Percentiles rank a stretch among this genome's conserved stretches.
These are phyloP conservation scores for Ictalurus punctatus DNA, from an alignment of 2,113 vertebrate species.

Conservation along the genomic window DNA sequence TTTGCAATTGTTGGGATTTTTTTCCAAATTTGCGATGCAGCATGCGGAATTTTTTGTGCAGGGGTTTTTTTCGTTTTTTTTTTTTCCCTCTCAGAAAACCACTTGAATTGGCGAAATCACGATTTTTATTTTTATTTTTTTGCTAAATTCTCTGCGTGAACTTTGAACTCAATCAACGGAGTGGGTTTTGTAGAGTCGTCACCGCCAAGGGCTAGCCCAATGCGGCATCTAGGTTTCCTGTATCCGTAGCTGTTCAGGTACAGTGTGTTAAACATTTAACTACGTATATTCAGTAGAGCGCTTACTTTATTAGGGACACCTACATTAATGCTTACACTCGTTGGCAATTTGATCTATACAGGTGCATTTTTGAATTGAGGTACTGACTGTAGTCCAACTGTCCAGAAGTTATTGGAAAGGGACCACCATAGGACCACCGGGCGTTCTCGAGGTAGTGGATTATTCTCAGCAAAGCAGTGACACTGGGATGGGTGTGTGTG, in stretches of 20 bases:
- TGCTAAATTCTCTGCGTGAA: not conserved
- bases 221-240: constrained; percentile 4
- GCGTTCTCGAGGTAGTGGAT: not conserved
- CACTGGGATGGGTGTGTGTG: not conserved
- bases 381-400: not conserved
- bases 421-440: not conserved
- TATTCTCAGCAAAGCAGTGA: not conserved
- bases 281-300: not conserved
- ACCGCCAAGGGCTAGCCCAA: not conserved
- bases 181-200: not conserved
- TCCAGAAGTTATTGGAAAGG: not conserved
- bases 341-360: not conserved
- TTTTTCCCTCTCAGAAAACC: no score
- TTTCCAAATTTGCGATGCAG: no score
- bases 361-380: not conserved
- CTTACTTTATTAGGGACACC: not conserved
- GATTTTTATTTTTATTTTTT: no score
- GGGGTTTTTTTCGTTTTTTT: no score
- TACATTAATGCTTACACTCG: not conserved
- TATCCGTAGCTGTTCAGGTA: not conserved
- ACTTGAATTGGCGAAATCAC: no score
- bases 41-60: no score
- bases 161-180: not conserved
- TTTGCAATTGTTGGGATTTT: no score
- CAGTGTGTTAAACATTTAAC: not conserved